Conservation (phyloP, 2,888 invertebrate species). For the Troides oblongomaculatus region DNA sequence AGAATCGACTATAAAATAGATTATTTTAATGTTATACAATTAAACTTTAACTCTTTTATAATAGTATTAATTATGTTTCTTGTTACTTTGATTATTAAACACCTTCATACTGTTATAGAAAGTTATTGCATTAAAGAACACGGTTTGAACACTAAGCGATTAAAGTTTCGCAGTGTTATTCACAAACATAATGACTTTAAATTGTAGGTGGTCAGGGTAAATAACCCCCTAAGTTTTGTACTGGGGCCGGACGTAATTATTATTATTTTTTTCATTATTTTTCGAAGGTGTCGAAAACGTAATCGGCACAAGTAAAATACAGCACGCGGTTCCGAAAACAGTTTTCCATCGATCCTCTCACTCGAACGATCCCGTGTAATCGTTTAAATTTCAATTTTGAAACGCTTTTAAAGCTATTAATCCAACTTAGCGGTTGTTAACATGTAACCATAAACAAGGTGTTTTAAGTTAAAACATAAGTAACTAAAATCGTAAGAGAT, state of each 20-base stretch:
- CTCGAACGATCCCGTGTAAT: slow-evolving; percentile 6
- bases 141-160: slow-evolving; percentile 7
- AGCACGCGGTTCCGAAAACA: slow-evolving; percentile 5
- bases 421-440: not conserved
- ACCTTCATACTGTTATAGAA: not conserved
- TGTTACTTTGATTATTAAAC: not conserved
- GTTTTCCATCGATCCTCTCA: slow-evolving; percentile 11
- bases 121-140: slow-evolving; percentile 3
- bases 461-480: not conserved
- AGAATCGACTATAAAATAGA: slow-evolving; percentile 6
- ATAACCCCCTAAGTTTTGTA: slow-evolving; percentile 26
- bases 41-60: not conserved
- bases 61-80: not conserved
- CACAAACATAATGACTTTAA: slow-evolving; percentile 26
- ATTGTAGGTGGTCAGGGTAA: slow-evolving; percentile 30
- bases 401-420: slow-evolving; percentile 2
- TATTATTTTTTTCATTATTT: slow-evolving; percentile 13
- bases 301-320: slow-evolving; percentile 27
- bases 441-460: not conserved
- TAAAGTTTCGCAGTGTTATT: slow-evolving; percentile 16
- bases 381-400: slow-evolving; percentile 18
- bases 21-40: not conserved
- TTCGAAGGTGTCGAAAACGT: slow-evolving; percentile 28
- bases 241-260: slow-evolving; percentile 29
- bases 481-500: not conserved